A percentile compares a stretch with the other conserved stretches of the same genome.
Conservation (phyloP, 53 echinoderm and acorn worm genomes). For the Antedon mediterranea region DNA sequence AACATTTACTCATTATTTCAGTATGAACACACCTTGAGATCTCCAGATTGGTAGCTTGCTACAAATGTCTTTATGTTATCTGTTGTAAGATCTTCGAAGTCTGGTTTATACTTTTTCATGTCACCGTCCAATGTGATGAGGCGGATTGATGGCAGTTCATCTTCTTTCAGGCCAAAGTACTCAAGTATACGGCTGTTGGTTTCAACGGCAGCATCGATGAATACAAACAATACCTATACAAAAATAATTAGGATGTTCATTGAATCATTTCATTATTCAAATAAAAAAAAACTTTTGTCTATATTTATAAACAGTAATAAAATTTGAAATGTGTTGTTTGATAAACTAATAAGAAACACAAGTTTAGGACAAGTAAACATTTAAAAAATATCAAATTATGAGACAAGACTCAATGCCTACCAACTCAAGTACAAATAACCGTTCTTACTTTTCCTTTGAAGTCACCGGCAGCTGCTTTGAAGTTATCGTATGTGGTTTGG, state of each 20-base stretch:
- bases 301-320: too few species aligned
- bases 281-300: too few species aligned
- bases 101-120: conserved; percentile 95
- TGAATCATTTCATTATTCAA: too few species aligned
- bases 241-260: too few species aligned
- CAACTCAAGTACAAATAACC: not conserved
- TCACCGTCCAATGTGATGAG: conserved; percentile 85
- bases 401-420: too few species aligned
- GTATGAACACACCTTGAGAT: conserved; percentile 48
- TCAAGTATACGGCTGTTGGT: conserved; percentile 67
- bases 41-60: conserved; percentile 42
- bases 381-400: too few species aligned
- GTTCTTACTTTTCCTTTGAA: conserved; percentile 78
- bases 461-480: conserved; percentile 40
- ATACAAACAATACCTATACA: conserved; percentile 55
- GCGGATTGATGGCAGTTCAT: conserved; percentile 67
- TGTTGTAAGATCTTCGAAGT: conserved; percentile 41
- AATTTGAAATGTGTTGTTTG: too few species aligned
- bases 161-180: conserved; percentile 75
- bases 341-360: too few species aligned
- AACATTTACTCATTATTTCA: too few species aligned
- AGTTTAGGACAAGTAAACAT: too few species aligned
- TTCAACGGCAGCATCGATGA: conserved; percentile 59
- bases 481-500: conserved; percentile 31
- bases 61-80: conserved; percentile 53